These are phyloP conservation scores for Pteria penguin DNA, from an alignment of 2,888 invertebrate genomes.

Conservation along the genomic window DNA sequence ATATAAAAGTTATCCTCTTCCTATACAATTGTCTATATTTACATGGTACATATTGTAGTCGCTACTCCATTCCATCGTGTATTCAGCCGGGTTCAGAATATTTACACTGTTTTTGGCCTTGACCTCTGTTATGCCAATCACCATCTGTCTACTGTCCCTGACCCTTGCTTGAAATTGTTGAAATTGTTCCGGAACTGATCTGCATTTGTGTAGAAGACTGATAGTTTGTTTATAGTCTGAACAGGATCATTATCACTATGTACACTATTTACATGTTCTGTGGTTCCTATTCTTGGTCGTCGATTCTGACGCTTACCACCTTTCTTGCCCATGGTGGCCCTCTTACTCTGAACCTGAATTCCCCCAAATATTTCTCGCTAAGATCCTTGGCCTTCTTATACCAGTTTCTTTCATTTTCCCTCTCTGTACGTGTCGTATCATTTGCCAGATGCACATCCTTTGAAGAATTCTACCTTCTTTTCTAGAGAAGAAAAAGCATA, in stretches of 20 bases:
- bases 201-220: background rate
- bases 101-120: background rate
- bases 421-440: background rate
- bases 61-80: background rate
- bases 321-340: background rate
- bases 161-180: background rate
- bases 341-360: background rate
- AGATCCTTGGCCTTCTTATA: background rate
- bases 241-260: background rate
- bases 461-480: background rate
- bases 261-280: background rate
- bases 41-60: slow-evolving; percentile 7
- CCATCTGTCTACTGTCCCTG: background rate
- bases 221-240: background rate
- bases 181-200: background rate
- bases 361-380: background rate
- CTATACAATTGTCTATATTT: background rate
- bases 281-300: background rate
- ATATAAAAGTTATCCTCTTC: background rate
- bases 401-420: background rate
- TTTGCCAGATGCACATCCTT: background rate
- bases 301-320: background rate
- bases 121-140: background rate
- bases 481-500: background rate
- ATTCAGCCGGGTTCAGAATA: background rate